Conservation (phyloP, 2,113 vertebrate genomes). For the Tor tambroides region DNA sequence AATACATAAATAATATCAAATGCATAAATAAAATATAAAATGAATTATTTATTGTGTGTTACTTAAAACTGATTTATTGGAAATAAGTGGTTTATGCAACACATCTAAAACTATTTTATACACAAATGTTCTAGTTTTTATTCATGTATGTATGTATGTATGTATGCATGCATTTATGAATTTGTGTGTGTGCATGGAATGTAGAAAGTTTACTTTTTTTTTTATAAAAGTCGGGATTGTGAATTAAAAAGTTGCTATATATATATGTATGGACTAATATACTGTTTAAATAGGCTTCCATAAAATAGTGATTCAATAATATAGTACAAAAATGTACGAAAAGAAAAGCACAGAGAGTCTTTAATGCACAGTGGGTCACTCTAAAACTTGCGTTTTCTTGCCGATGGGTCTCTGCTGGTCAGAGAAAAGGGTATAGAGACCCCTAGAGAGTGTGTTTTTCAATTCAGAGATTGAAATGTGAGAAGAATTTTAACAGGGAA, state of each 20-base stretch:
- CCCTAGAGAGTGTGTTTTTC: not conserved
- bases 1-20: not conserved
- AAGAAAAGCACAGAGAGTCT: not conserved
- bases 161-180: not conserved
- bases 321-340: no score
- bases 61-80: not conserved
- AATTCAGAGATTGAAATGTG: not conserved
- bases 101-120: not conserved
- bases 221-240: no score
- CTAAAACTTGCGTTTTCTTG: not conserved
- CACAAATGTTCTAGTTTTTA: not conserved
- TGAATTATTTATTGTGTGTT: not conserved
- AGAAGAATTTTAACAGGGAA: slow-evolving; percentile 13
- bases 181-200: not conserved
- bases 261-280: no score
- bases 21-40: not conserved
- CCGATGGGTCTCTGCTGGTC: not conserved
- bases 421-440: not conserved
- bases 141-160: not conserved
- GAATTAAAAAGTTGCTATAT: no score
- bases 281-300: not conserved
- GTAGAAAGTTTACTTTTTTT: not conserved
- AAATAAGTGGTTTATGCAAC: not conserved
- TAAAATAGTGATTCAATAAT: no score
- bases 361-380: not conserved